A percentile compares a stretch with the other conserved stretches of the same genome.
Conservation (phyloP, 2,113 vertebrate genomes). For the Aegithalos caudatus region DNA sequence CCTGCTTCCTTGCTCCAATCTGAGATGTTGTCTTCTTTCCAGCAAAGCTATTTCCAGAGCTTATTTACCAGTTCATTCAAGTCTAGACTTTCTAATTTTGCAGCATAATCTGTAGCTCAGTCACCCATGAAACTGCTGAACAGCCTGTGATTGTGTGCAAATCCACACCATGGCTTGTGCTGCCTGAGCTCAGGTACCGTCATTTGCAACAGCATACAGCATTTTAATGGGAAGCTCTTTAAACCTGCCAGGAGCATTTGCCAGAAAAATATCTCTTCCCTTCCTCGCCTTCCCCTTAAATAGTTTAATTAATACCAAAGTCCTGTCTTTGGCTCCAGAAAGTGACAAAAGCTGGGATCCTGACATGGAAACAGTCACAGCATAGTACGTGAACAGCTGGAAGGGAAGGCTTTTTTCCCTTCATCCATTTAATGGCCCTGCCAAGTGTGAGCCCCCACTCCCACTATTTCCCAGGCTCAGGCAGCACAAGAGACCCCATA, state of each 20-base stretch:
- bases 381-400: not conserved
- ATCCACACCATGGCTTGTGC: not conserved
- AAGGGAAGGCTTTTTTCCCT: not conserved
- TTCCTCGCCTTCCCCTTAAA: not conserved
- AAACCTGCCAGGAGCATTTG: not conserved
- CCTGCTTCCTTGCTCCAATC: not conserved
- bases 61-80: slow-evolving; percentile 16
- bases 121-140: slow-evolving; percentile 36
- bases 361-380: fast-evolving
- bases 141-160: not conserved
- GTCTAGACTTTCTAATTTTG: slow-evolving; percentile 11
- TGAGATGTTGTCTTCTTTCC: not conserved
- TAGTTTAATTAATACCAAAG: not conserved
- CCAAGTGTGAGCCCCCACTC: fast-evolving
- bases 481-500: not conserved
- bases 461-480: not conserved
- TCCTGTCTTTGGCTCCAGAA: not conserved
- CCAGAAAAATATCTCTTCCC: not conserved
- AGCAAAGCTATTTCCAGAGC: not conserved
- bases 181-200: not conserved
- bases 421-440: not conserved
- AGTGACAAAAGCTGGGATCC: not conserved
- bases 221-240: not conserved
- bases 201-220: not conserved
- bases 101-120: slow-evolving; percentile 26